Conservation (phyloP, 2,797 vertebrate species). For the Acanthurus leucopareius region DNA sequence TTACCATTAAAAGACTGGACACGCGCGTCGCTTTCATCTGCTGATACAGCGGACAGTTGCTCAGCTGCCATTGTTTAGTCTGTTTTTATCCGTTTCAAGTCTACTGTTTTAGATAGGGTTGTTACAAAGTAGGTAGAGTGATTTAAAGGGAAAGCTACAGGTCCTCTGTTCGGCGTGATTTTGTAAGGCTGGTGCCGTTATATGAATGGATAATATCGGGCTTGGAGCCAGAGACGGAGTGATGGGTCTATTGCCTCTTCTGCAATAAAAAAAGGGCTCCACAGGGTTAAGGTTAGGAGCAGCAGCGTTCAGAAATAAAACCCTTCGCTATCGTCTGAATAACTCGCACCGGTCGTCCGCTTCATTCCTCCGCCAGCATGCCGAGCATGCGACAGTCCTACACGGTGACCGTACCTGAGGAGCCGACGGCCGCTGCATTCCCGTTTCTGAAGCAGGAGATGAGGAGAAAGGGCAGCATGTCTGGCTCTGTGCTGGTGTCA, state of each 20-base stretch:
- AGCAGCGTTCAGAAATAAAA: conserved; percentile 5
- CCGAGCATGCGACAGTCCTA: conserved; percentile 92
- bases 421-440: conserved; percentile 87
- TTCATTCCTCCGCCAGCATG: conserved; percentile 62
- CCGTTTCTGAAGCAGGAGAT: conserved; percentile 87
- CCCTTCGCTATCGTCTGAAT: conserved; percentile 1
- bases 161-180: conserved; percentile 22
- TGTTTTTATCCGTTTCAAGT: background rate
- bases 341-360: conserved; percentile 30
- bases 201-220: conserved; percentile 56
- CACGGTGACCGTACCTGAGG: conserved; percentile 92
- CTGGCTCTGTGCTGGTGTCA: conserved; percentile 90
- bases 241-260: conserved; percentile 8
- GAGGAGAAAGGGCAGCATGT: conserved; percentile 88
- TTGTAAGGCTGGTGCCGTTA: background rate
- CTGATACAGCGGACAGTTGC: background rate
- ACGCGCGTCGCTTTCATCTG: background rate
- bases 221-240: conserved; percentile 6
- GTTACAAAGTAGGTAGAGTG: background rate
- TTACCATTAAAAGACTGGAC: conserved; percentile 5
- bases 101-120: background rate
- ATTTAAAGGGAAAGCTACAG: conserved; percentile 43
- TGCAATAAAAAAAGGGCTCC: background rate
- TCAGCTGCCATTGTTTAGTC: background rate
- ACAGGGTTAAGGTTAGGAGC: too few relatives aligned